Base-by-base conservation (phyloP, 2,113 vertebrate genomes). In the Tor tambroides region DNA sequence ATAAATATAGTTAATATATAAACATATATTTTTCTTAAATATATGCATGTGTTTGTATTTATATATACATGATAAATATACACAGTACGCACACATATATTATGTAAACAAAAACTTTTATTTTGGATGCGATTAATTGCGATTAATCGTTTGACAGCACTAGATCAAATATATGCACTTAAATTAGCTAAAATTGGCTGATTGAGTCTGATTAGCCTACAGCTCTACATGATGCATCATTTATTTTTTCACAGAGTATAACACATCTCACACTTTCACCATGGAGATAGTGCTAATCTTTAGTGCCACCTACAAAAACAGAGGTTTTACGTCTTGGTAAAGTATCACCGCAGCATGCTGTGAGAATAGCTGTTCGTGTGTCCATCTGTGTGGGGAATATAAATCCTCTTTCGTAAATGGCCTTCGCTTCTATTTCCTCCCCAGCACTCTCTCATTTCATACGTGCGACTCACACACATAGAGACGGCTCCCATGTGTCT, bases 351-450 rank as follows among this genome's bases (percentile, higher is more conserved):
- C 63, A 54, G 59, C 32, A 51, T 19, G 30, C 21, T 6, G 35
- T 23, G 49, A 21, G 21, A 49, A 41, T 61, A 69, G 9, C 75
- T 87, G 75, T 30, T 41, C 14, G 4, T 65, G 38, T 30, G 63
- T 79, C 76, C 7, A 46, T 30, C 23, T 65, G 38, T 54, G 49
- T 30, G 12, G 41, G 49, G 67, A 87, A 87, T 84, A 80, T 77
- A 63, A 81, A 81, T 89, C 30, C 17, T 43, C 77, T 69, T 61
- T 19, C 9, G 9, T 41, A 49, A 80, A 49, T 3, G 67, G 69
- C 26, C 28, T 87, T 67, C 4, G 28, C 28, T 65, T 84, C 35
- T 28, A 76, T 46, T 75, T 75, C 72, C 23, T 46, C 19, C 35
- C 35, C 69, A 72, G 8, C 80, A 49, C 46, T 49, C 59, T 79